Evolutionary conservation across 2,113 vertebrate species (phyloP), one percentile per base, ranked within the genome.

Genomic region (Ammospiza caudacuta): DNA sequence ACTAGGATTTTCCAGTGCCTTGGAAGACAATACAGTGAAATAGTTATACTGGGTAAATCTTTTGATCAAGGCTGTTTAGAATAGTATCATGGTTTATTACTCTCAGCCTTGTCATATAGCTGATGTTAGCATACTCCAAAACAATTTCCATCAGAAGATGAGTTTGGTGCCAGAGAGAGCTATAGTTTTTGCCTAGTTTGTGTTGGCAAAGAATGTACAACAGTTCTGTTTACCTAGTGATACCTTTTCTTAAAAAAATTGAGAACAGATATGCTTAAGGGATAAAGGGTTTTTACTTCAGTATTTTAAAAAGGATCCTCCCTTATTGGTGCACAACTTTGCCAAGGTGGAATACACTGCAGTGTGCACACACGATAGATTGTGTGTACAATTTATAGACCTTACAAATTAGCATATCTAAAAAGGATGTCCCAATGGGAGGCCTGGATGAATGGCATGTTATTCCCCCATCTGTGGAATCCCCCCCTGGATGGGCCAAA

Each of bases 321-420:
- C 16, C 12, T 43, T 43, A 73, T 11, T 11, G 29, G 31, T 44
- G 39, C 39, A 27, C 1, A 7, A 27, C 23, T 57, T 43, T 1
- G 2, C 23, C 70, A 43, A 55, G 52, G 16, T 57, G 52, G 39
- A 10, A 33, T 43, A 23, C 1, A 3, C 39, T 0, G 1, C 37
- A 43, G 27, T 21, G 23, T 9, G 11, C 23, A 20, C 23, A 27
- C 39, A 5, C 0, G 1, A 43, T 43, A n/a, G 23, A 27, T 20
- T 4, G 3, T 15, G 18, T 57, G 12, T 27, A 57, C 52, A 73
- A 55, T 55, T n/a, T 25, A 27, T n/a, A n/a, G 22, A 27, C 22
- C 12, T 43, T 15, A 43, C 22, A 57, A n/a, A 57, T n/a, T 20
- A 73, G 9, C 29, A 44, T 57, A 25, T 57, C 52, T n/a, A 43